Percentiles rank a stretch among this genome's conserved stretches.
Evolutionary conservation across 2,797 vertebrate species (phyloP).

Genomic region (Dendrocincla fuliginosa): DNA sequence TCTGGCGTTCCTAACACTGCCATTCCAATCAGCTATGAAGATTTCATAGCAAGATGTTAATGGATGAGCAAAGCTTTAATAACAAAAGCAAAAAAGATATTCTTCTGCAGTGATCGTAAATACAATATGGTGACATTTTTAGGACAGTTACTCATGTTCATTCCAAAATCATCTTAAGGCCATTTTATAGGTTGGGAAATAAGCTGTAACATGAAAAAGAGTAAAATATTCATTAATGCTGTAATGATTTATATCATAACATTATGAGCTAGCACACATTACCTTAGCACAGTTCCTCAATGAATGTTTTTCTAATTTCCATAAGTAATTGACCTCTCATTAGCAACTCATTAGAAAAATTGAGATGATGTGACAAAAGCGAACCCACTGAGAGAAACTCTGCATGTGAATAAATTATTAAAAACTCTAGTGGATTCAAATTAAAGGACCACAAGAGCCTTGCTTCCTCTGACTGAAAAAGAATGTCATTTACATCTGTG

Average conservation of each 20-base stretch:
- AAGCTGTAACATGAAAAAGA: conserved; percentile 6
- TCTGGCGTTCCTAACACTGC: neutral
- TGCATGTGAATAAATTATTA: conserved; percentile 57
- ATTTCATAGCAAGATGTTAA: neutral
- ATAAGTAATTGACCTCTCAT: conserved; percentile 75
- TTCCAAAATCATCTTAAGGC: neutral
- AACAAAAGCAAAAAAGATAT: neutral
- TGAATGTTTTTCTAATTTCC: conserved; percentile 69
- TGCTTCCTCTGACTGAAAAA: conserved; percentile 52
- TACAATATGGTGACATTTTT: neutral
- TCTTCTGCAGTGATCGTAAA: neutral
- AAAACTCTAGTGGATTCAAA: conserved; percentile 56
- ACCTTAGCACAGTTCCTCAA: conserved; percentile 40
- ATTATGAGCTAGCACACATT: conserved; percentile 49
- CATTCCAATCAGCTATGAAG: neutral
- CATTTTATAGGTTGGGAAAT: neutral
- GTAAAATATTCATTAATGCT: conserved; percentile 50
- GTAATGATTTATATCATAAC: conserved; percentile 66
- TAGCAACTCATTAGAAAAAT: conserved; percentile 73
- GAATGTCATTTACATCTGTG: neutral
- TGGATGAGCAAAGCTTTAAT: neutral
- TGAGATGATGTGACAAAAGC: conserved; percentile 63
- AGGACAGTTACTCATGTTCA: neutral
- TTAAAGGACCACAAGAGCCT: conserved; percentile 50
- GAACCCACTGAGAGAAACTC: conserved; percentile 59